Evolutionary conservation across 2,113 vertebrate species (phyloP), one percentile per base, ranked within the genome.

Genomic region (Passer montanus): DNA sequence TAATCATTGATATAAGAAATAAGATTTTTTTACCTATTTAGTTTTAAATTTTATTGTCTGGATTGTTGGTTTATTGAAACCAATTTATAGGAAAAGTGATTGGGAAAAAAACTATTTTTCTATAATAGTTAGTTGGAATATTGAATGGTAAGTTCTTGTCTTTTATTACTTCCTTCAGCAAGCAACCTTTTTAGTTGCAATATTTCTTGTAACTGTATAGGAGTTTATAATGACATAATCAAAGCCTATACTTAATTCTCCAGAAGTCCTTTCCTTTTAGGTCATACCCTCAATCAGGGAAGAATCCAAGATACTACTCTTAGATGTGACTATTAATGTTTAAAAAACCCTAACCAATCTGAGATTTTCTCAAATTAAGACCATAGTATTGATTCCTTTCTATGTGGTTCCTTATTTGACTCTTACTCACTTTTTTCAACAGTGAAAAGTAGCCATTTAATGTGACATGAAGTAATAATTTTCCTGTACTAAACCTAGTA

Each of bases 361-460:
- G 80, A 73, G 20, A 30, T 77, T 52, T 94, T 73, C 44, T 89
- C 20, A 41, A 27, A 84, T 9, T 24, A 44, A 62, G 84, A 62
- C 3, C 2, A 11, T 5, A 44, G 1, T 28, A 27, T 39, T 75
- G 1, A 3, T 44, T 78, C 5, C 26, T 70, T 6, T 5, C 3
- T 41, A 2, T 78, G 5, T 26, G 5, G 14, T 19, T 88, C 11
- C 6, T 55, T 72, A 12, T 35, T 66, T 70, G 35, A 47, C 44
- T 52, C 37, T 56, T 47, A 28, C 10, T 59, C 43, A 28, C 2
- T 7, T 55, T 73, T 90, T 59, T 75, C 28, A 79, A 8, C 7
- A 20, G 37, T 43, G 24, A 79, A 82, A 92, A 75, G 6, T 19
- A 64, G 18, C 7, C 2, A 15, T 64, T 76, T 60, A 52, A 24